Conservation (phyloP, 2,888 invertebrate genomes). For the Plagiodera versicolora region DNA sequence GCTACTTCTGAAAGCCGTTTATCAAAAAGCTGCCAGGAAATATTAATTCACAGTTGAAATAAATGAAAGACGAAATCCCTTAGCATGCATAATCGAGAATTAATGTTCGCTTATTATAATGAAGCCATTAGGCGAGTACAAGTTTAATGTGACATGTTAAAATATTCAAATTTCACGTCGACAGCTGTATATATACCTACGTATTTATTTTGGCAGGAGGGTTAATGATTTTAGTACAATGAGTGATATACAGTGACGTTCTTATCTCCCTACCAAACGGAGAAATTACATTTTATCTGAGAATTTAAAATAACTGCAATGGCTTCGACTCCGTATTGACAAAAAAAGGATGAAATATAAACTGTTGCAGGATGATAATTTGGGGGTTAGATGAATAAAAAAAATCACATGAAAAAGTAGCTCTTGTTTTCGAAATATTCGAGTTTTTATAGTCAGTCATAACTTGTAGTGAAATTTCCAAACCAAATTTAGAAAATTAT, state of each 20-base stretch:
- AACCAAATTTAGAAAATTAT: no score
- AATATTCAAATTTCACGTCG: conserved; percentile 44
- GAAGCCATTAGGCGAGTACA: conserved; percentile 36
- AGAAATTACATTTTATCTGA: not conserved
- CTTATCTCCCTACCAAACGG: not conserved
- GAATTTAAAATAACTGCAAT: not conserved
- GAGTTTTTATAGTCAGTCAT: no score
- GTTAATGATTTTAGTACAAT: not conserved
- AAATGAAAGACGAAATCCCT: conserved; percentile 31
- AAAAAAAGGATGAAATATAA: no score
- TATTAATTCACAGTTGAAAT: conserved; percentile 32
- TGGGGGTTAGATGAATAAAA: no score
- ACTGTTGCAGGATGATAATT: no score
- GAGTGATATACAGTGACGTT: conserved; percentile 15
- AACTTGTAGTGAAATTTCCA: no score
- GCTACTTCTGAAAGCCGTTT: conserved; percentile 19
- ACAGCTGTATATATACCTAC: conserved; percentile 36
- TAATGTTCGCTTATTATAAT: conserved; percentile 41
- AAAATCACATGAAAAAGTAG: no score
- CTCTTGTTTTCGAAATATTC: no score
- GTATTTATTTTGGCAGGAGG: not conserved
- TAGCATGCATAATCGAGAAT: conserved; percentile 41
- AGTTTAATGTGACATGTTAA: conserved; percentile 44
- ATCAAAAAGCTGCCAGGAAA: conserved; percentile 33
- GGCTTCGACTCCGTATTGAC: no score